These are phyloP conservation scores for Argyrosomus japonicus DNA, from an alignment of 2,113 vertebrate genomes.

Conservation along the genomic window DNA sequence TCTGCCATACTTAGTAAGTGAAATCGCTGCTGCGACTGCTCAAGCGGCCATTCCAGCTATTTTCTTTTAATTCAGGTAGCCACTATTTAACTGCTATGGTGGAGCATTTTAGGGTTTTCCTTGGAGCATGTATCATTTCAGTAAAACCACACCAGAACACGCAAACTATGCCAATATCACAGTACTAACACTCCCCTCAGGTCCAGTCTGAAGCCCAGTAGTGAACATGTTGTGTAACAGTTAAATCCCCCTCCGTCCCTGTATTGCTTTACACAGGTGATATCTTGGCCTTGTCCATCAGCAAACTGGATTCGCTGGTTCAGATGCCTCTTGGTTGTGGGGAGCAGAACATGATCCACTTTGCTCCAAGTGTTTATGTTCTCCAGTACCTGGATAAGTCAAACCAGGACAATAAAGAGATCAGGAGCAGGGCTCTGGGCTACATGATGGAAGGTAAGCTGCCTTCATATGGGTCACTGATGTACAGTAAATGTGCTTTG, in stretches of 20 bases:
- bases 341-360: conserved; percentile 94
- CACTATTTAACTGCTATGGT: too few species aligned
- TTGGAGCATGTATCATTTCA: not conserved
- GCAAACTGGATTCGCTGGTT: conserved; percentile 85
- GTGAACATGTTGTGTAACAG: not conserved
- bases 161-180: not conserved
- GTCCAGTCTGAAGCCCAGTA: not conserved
- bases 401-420: conserved; percentile 78
- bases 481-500: not conserved
- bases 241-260: not conserved
- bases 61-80: not conserved
- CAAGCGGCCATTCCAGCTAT: not conserved
- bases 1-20: not conserved
- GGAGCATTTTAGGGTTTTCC: not conserved
- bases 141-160: not conserved
- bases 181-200: not conserved
- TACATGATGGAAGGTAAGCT: conserved; percentile 88
- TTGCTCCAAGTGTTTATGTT: conserved; percentile 91
- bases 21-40: not conserved
- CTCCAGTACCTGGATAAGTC: conserved; percentile 87
- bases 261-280: conserved; percentile 83
- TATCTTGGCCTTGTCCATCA: conserved; percentile 87
- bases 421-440: conserved; percentile 81
- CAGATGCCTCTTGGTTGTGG: conserved; percentile 90
- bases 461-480: not conserved